phyloP scores from a whole-genome alignment of 2,888 invertebrate genomes.

The Griposia aprilina region DNA sequence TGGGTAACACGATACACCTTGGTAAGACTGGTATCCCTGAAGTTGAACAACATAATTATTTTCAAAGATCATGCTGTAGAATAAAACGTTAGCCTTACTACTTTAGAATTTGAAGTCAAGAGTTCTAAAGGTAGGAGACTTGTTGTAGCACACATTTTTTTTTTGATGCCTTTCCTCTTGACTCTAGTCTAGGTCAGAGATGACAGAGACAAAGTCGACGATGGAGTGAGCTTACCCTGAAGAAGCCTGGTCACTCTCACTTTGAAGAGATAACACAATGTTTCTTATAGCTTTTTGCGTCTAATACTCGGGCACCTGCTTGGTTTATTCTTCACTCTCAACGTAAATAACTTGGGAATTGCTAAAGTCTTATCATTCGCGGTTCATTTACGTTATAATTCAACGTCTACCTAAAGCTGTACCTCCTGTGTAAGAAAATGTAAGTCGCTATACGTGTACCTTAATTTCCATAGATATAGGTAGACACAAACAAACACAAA shows the following conservation, averaged over 20 bases:
- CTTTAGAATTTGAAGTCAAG: neutral
- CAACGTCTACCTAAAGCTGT: neutral
- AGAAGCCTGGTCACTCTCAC: no score
- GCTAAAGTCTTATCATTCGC: slow-evolving; percentile 28
- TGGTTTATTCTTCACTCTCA: neutral
- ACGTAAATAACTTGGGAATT: slow-evolving; percentile 14
- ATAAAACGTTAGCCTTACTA: neutral
- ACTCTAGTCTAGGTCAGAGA: no score
- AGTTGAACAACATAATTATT: neutral
- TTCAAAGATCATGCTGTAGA: neutral
- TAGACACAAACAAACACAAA: neutral
- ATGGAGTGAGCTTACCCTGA: no score
- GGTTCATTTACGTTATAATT: slow-evolving; percentile 31
- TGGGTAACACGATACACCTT: neutral
- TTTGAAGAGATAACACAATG: no score
- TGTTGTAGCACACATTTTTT: neutral
- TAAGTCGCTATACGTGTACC: no score
- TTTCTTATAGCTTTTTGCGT: neutral
- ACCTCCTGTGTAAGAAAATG: neutral
- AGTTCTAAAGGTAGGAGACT: no score
- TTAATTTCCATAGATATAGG: neutral
- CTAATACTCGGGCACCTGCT: no score
- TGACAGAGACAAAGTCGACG: no score
- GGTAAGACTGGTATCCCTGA: neutral
- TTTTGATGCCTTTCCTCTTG: no score